phyloP scores from a whole-genome alignment of 1,140 invertebrate species.

The Bombus soroeensis region DNA sequence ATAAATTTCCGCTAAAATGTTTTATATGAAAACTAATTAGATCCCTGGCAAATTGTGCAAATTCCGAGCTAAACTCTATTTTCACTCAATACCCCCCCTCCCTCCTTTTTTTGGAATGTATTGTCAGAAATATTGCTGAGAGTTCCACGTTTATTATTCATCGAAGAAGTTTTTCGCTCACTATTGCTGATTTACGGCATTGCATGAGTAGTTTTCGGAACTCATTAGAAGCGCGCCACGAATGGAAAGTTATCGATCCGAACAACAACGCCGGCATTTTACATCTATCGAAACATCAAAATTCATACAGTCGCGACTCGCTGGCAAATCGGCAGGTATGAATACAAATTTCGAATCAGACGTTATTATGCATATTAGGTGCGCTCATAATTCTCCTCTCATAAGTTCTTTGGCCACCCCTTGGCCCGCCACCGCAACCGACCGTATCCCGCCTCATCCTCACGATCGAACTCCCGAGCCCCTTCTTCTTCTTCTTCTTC shows the following conservation, averaged over 20 bases:
- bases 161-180: not conserved
- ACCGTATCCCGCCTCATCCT: constrained; percentile 28
- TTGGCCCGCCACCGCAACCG: constrained; percentile 54
- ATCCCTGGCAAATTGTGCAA: not conserved
- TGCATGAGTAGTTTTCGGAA: constrained; percentile 11
- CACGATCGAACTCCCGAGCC: constrained; percentile 10
- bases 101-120: not conserved
- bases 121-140: not conserved
- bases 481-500: constrained; percentile 16
- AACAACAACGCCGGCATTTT: not conserved
- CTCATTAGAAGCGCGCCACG: not conserved
- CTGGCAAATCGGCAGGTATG: constrained; percentile 60
- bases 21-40: not conserved
- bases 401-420: constrained; percentile 71
- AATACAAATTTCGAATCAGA: constrained; percentile 77
- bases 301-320: constrained; percentile 50
- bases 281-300: constrained; percentile 23
- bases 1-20: no score
- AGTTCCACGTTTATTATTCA: not conserved
- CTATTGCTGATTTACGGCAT: not conserved
- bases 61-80: not conserved
- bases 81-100: no score
- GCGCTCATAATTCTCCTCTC: constrained; percentile 68
- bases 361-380: constrained; percentile 78
- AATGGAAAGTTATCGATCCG: not conserved